phyloP scores from a whole-genome alignment of 2,888 invertebrate genomes.

The Dicyrtoma fusca region DNA sequence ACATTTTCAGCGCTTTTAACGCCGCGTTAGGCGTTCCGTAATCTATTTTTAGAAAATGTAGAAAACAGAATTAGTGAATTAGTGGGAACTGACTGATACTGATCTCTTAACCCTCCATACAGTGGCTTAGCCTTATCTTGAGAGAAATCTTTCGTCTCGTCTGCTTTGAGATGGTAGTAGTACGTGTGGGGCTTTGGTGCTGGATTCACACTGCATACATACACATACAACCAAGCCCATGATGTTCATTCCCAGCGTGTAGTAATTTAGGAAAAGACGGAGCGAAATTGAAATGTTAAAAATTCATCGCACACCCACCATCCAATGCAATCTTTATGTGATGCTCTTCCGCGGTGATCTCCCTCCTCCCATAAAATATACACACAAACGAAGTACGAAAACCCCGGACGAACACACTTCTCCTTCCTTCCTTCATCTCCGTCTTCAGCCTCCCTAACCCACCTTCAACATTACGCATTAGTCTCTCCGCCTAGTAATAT shows the following conservation, averaged over 20 bases:
- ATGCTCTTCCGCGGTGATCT: conserved; percentile 17
- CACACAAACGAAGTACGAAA: neutral
- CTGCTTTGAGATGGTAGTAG: too few relatives aligned
- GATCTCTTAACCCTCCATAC: too few relatives aligned
- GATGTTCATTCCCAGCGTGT: neutral
- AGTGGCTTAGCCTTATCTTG: too few relatives aligned
- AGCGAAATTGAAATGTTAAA: conserved; percentile 56
- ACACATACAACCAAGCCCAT: neutral
- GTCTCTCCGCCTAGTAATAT: neutral
- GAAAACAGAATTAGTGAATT: too few relatives aligned
- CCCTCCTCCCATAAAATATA: conserved; percentile 25
- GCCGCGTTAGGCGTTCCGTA: too few relatives aligned
- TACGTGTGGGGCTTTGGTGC: too few relatives aligned
- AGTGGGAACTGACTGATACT: too few relatives aligned
- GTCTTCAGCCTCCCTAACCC: neutral
- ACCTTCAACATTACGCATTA: conserved; percentile 14
- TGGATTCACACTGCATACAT: neutral
- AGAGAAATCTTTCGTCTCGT: too few relatives aligned
- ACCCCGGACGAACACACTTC: neutral
- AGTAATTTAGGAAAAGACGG: conserved; percentile 18
- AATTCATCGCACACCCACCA: conserved; percentile 52
- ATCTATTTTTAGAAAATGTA: too few relatives aligned
- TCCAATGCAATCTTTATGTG: conserved; percentile 52
- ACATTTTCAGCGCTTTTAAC: too few relatives aligned
- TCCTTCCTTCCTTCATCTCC: neutral